Evolutionary conservation across 2,797 vertebrate genomes (phyloP).

Genomic region (Poeciliopsis infans): DNA sequence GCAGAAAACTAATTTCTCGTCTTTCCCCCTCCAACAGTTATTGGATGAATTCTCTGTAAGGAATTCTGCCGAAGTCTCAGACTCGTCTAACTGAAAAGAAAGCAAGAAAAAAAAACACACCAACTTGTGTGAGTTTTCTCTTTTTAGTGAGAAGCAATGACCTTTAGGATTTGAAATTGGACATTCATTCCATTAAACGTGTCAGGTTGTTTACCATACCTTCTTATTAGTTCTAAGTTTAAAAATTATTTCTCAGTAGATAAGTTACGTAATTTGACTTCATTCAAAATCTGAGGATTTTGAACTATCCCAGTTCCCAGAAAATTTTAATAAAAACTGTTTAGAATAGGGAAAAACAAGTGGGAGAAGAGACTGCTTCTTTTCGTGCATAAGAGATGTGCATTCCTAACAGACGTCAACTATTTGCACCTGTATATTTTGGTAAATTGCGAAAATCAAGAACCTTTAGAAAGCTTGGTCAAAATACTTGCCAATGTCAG

Average conservation of each 20-base stretch:
- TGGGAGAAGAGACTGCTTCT: neutral
- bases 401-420: neutral
- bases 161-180: neutral
- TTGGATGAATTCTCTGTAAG: constrained; percentile 68
- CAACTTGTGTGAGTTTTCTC: constrained; percentile 1
- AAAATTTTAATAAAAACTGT: neutral
- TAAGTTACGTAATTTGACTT: neutral
- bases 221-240: neutral
- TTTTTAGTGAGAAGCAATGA: neutral
- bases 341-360: neutral
- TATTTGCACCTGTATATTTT: neutral
- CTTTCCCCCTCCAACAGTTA: constrained; percentile 58
- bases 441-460: neutral
- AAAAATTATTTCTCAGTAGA: neutral
- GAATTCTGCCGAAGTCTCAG: constrained; percentile 56
- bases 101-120: neutral
- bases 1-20: constrained; percentile 74
- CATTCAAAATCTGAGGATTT: neutral
- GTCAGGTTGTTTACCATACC: neutral
- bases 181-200: neutral
- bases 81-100: constrained; percentile 36
- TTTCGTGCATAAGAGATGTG: neutral
- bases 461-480: neutral
- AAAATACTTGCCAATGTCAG: neutral
- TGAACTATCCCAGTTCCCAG: neutral